Evolutionary conservation across 1,140 invertebrate genomes (phyloP), one percentile per base, ranked within the genome.

Genomic region (Drosophila simulans): DNA sequence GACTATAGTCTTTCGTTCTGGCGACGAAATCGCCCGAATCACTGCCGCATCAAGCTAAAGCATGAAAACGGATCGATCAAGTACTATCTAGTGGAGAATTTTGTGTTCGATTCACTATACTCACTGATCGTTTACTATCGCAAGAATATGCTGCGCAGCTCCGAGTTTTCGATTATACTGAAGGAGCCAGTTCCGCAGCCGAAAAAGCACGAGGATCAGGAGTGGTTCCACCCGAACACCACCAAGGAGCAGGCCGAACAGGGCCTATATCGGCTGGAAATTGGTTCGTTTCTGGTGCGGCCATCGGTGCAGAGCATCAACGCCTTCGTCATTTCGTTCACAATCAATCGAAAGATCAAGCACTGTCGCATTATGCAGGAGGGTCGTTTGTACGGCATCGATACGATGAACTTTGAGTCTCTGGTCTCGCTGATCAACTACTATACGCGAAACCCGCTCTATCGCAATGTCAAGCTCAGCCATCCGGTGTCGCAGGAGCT

Each of bases 1-100:
- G 98, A 99, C 93, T 99, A 98, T 91, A 98, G 97, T 59, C 92
- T 99, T 3, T 99, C 98, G 0, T 99, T 99, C 93, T 98, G 97
- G 97, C 94, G 97, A 11, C 95, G 97, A 88, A 96, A 96, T 17
- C 95, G 96, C 90, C 96, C 97, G 0, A 98, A 98, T 93, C 98
- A 99, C 92, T 98, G 98, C 92, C 91, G 98, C 43, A 99, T 99
- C 63, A 96, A 97, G 84, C 94, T 96, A 31, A 97, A 97, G 85
- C 97, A 98, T 86, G 97, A 98, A 70, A 95, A 96, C 82, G 97
- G 97, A 22, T 94, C 97, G 81, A 97, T 95, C 0, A 97, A 97
- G 91, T 99, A 97, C 93, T 98, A 97, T 93, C 93, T 99, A 7
- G 97, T 98, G 35, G 98, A 99, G 68, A 95, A 95, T 4, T 94